Evolutionary conservation across 2,888 invertebrate species (phyloP), one percentile per base, ranked within the genome.

Genomic region (Halictus ligatus): DNA sequence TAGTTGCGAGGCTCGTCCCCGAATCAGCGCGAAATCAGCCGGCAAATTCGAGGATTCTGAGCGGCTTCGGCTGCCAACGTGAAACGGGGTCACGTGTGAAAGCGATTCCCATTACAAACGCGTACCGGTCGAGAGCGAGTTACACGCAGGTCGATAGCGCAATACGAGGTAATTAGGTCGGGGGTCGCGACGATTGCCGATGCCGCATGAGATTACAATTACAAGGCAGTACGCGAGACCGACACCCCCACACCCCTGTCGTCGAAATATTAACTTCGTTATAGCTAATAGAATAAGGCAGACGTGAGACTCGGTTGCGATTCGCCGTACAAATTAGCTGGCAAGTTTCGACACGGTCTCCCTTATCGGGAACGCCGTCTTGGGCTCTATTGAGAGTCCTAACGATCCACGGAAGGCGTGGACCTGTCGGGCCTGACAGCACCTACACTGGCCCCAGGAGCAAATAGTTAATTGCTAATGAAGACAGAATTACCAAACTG

Each of bases 81-180:
- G 64, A 80, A 83, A 79, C 67, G 69, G 35, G 71, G 77, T 75
- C 77, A 72, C 80, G 64, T 69, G 79, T 73, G 72, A 50, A 74
- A 76, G 29, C 80, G n/a, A 83, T 85, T 72, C 77, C 72, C 75
- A 75, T 78, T 83, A 71, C 58, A 76, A 83, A 83, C 72, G 69
- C 77, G 60, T 25, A 69, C 18, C 15, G 40, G 69, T 80, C 69
- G 60, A 50, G 69, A 48, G 64, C 48, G 40, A 78, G 78, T 78
- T 78, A 75, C 64, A 84, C 18, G 71, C 78, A 75, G 54, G 60
- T 80, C 84, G 80, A 78, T 80, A 78, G 64, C 48, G 67, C 50
- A 48, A 82, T 79, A 69, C 35, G 69, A n/a, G 64, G 50, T 78
- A 86, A 86, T 86, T 80, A 80, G 77, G 75, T 73, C 85, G 71